Evolutionary conservation across 2,888 invertebrate genomes (phyloP), one percentile per base, ranked within the genome.

Genomic region (Acanthosoma haemorrhoidale): DNA sequence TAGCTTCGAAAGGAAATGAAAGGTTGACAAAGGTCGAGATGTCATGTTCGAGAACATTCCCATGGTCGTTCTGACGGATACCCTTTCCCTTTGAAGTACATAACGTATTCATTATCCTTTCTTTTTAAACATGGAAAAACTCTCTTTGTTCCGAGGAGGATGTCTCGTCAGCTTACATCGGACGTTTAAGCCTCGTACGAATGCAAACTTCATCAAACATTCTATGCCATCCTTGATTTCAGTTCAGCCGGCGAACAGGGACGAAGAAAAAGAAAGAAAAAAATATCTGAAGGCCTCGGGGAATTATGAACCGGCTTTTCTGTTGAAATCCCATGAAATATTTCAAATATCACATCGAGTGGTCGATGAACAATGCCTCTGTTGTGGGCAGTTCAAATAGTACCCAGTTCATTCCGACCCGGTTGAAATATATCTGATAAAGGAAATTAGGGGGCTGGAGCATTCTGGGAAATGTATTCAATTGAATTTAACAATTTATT

Each of bases 121-220:
- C n/a, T n/a, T n/a, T n/a, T n/a, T n/a, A n/a, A 51, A 51, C 51
- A 51, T 21, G 51, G 29, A 51, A 51, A 51, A 51, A n/a, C n/a
- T 51, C 51, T 43, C 21, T 43, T 51, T 51, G 51, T 51, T 25
- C 25, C 51, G 1, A 9, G 25, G 25, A 25, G 25, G 25, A 13
- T 25, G 51, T 25, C 51, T 51, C 29, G 51, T 25, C 51, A 51
- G 29, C 29, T 51, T 25, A 4, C 4, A 0, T 13, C 11, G 51
- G 51, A 51, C 25, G 29, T 51, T 21, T 25, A 51, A 51, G 51
- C n/a, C 9, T 6, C 25, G 29, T 25, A 51, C 29, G 51, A 51
- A 51, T 51, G 25, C 51, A 25, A 25, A 51, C 25, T 51, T 51
- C 25, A 25, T 51, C 29, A 51, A 51, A 51, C 13, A 51, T 51